Evolutionary conservation across 2,888 invertebrate genomes (phyloP).

Genomic region (Petrolisthes cinctipes): DNA sequence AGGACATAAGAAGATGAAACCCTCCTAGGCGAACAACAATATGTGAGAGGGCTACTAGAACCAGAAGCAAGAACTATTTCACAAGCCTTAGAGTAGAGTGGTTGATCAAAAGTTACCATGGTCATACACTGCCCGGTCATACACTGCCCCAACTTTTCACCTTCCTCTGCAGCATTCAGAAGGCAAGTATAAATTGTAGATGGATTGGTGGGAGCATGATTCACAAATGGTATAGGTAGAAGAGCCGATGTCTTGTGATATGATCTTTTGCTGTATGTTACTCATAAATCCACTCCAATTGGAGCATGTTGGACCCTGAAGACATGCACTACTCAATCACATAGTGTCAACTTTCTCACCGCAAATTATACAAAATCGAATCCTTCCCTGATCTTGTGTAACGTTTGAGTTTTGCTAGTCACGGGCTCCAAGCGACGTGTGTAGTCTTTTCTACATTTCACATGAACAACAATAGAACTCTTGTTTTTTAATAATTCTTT

Average conservation of each 20-base stretch:
- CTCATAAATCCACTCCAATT: constrained; percentile 36
- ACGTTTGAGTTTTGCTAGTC: constrained; percentile 8
- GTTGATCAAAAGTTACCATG: constrained; percentile 64
- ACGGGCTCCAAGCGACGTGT: constrained; percentile 28
- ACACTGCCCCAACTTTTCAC: constrained; percentile 13
- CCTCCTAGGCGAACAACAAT: constrained; percentile 58
- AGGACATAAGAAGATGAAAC: constrained; percentile 64
- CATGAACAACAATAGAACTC: constrained; percentile 28
- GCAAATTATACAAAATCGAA: constrained; percentile 31
- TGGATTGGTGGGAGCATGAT: constrained; percentile 50
- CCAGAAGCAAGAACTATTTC: constrained; percentile 58
- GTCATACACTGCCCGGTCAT: constrained; percentile 11
- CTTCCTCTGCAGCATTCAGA: constrained; percentile 39
- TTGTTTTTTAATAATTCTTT: constrained; percentile 31
- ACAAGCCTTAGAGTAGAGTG: constrained; percentile 61
- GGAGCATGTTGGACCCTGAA: constrained; percentile 17
- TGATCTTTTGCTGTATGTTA: constrained; percentile 26
- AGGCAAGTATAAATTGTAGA: constrained; percentile 59
- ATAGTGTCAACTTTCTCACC: too few relatives aligned
- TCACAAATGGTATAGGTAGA: constrained; percentile 56
- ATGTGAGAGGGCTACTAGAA: constrained; percentile 40
- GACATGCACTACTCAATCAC: constrained; percentile 35
- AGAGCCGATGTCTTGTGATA: constrained; percentile 42
- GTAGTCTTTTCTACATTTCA: constrained; percentile 33
- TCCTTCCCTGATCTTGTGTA: constrained; percentile 18